These are phyloP conservation scores for Mormyrops attenuatus DNA, from an alignment of 2,797 vertebrate genomes.

Conservation along the genomic window DNA sequence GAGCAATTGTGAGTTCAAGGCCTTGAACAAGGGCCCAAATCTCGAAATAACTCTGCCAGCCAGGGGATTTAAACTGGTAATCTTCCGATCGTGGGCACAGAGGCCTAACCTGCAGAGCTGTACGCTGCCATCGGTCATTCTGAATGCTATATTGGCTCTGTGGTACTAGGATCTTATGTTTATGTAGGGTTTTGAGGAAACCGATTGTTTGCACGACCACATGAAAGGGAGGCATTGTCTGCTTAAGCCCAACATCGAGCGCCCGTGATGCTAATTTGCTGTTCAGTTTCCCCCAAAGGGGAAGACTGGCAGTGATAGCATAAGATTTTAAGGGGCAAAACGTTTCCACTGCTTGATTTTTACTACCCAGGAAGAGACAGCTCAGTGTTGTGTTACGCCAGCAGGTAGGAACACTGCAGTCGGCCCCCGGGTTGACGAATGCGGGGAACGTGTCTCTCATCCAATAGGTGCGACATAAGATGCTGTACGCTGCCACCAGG, in stretches of 20 bases:
- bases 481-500: conserved; percentile 95
- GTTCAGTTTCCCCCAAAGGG: neutral
- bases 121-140: neutral
- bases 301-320: neutral
- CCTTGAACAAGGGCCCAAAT: neutral
- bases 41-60: neutral
- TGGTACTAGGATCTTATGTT: neutral
- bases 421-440: neutral
- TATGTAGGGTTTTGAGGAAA: neutral
- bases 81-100: neutral
- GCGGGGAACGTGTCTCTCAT: neutral
- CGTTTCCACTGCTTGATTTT: neutral
- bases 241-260: neutral
- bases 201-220: neutral
- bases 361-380: neutral
- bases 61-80: neutral
- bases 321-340: neutral
- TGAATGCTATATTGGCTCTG: neutral
- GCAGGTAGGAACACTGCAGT: neutral
- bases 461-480: conserved; percentile 88
- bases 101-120: neutral
- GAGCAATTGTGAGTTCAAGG: neutral
- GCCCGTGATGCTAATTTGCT: neutral
- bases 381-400: neutral
- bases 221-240: neutral